Base-by-base conservation (phyloP, 2,797 vertebrate genomes). In the Sphaeramia orbicularis region DNA sequence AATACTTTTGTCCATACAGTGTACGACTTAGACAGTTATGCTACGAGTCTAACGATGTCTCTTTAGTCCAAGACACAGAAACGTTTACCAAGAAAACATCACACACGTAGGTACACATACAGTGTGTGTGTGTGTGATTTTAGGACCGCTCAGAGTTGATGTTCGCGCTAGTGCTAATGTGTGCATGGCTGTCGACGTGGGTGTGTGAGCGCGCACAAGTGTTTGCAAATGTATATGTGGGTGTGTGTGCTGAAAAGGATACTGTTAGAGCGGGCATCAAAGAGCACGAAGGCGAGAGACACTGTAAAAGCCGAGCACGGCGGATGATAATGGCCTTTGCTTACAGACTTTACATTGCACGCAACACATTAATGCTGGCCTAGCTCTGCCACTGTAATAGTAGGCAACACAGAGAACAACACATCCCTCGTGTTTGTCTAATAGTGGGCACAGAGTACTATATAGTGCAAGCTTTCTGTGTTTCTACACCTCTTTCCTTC, bases 271-370 rank as follows among this genome's bases (percentile, higher is more conserved):
- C 62, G 53, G 49, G 63, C 73, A 69, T 75, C 66, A 81, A 78
- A 75, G 77, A 75, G 76, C 67, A 71, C 21, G 61, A 77, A 73
- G 74, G 66, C 5, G 13, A 69, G 73, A 84, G 81, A 63, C 59
- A 14, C 78, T 71, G 40, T 83, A 69, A 84, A 81, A 88, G 84
- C 71, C 6, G 27, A 52, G 47, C 73, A 18, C 55, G 63, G 69
- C 70, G 58, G 78, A 82, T 68, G 76, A 81, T 89, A 86, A 89
- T 85, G 84, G 86, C 78, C 69, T 77, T 71, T 62, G 70, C 79
- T 78, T 49, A 64, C 49, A 75, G 73, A 81, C 85, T 86, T 90
- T 79, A 84, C 76, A 82, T 78, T 74, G 77, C 70, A 48, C 71
- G 64, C 65, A 75, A 56, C 60, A 48, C 85, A 89, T 89, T 85